These are phyloP conservation scores for Melieria omissa DNA, from an alignment of 2,888 invertebrate species.

Conservation along the genomic window DNA sequence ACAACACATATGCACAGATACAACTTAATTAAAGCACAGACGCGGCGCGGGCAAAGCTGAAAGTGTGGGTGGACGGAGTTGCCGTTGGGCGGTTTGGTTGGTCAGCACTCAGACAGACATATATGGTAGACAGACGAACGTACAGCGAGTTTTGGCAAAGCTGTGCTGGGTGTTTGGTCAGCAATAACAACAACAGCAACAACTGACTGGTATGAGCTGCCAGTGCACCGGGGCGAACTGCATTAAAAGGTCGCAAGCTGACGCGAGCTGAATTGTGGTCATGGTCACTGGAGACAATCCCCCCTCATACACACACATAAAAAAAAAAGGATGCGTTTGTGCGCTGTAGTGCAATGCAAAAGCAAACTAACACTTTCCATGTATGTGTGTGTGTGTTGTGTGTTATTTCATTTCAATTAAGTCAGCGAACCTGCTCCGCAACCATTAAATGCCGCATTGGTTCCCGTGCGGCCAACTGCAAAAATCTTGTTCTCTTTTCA, in stretches of 20 bases:
- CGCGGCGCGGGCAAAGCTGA: conserved; percentile 26
- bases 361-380: too few relatives aligned
- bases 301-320: not conserved
- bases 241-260: too few relatives aligned
- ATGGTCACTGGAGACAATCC: not conserved
- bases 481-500: not conserved
- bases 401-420: conserved; percentile 34
- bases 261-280: not conserved
- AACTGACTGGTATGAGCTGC: too few relatives aligned
- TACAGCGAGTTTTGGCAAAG: not conserved
- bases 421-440: conserved; percentile 26
- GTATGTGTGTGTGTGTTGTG: not conserved
- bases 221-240: too few relatives aligned
- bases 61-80: conserved; percentile 25
- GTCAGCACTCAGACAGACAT: not conserved
- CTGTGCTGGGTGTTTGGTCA: not conserved
- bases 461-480: not conserved
- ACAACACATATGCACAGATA: not conserved
- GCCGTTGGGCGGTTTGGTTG: not conserved
- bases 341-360: not conserved
- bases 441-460: conserved; percentile 14
- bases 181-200: too few relatives aligned
- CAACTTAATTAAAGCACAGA: conserved; percentile 38
- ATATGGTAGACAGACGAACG: not conserved
- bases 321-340: conserved; percentile 3